A percentile compares a stretch with the other conserved stretches of the same genome.
These are phyloP conservation scores for Drosophila lowei DNA, from an alignment of 1,140 invertebrate genomes.

Conservation along the genomic window DNA sequence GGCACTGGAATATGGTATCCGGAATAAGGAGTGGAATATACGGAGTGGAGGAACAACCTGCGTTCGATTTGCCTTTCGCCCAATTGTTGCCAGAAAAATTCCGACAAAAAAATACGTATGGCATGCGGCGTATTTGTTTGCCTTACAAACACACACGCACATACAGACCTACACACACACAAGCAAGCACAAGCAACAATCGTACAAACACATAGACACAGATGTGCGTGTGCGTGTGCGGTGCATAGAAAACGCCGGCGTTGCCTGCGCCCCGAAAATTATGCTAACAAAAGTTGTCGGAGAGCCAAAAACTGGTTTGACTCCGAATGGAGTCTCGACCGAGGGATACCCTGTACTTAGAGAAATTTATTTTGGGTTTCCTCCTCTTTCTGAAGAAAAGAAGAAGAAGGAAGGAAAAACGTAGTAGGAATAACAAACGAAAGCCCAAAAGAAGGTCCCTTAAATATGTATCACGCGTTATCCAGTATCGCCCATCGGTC, in stretches of 20 bases:
- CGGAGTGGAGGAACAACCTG: conserved; percentile 47
- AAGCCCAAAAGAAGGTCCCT: too few relatives aligned
- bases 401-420: too few relatives aligned
- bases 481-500: too few relatives aligned
- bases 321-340: too few relatives aligned
- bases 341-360: too few relatives aligned
- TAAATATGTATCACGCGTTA: too few relatives aligned
- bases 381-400: too few relatives aligned
- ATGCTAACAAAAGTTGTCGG: conserved; percentile 74
- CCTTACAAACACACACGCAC: conserved; percentile 33
- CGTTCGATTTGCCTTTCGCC: conserved; percentile 66
- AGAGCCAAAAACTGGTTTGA: not conserved
- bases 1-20: too few relatives aligned
- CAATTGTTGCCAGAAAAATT: conserved; percentile 62
- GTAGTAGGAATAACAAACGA: too few relatives aligned
- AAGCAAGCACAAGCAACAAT: conserved; percentile 4
- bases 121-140: conserved; percentile 43
- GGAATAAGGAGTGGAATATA: too few relatives aligned
- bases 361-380: too few relatives aligned
- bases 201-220: not conserved
- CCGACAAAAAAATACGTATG: conserved; percentile 39
- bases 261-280: conserved; percentile 55
- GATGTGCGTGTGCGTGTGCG: too few relatives aligned
- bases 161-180: not conserved
- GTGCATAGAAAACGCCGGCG: conserved; percentile 23